Evolutionary conservation across 2,797 vertebrate genomes (phyloP).

Genomic region (Triplophysa yarkandensis): DNA sequence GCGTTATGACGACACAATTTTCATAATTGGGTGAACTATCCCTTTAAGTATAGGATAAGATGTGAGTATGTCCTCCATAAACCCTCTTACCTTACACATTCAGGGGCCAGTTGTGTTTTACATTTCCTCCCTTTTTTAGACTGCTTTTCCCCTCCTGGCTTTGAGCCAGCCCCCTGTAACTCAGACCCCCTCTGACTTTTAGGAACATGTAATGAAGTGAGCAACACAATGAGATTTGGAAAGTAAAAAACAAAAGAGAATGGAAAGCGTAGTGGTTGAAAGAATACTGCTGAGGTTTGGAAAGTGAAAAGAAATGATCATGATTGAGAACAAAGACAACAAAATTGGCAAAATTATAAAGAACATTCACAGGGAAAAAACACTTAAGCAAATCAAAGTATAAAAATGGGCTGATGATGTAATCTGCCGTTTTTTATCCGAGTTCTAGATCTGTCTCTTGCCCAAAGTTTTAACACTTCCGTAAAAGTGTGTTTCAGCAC

Average conservation of each 20-base stretch:
- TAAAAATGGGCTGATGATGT: conserved; percentile 20
- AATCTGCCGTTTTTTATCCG: neutral
- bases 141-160: conserved; percentile 92
- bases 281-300: conserved; percentile 59
- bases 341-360: conserved; percentile 64
- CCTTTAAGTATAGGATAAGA: neutral
- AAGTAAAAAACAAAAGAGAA: conserved; percentile 73
- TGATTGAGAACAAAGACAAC: conserved; percentile 53
- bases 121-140: conserved; percentile 96
- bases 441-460: neutral
- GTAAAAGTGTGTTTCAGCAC: neutral
- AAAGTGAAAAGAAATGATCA: conserved; percentile 62
- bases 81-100: conserved; percentile 89
- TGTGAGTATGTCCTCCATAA: conserved; percentile 27
- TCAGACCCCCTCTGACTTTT: conserved; percentile 95
- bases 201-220: conserved; percentile 82
- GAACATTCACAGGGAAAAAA: conserved; percentile 53
- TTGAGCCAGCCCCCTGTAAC: conserved; percentile 86
- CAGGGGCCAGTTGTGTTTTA: conserved; percentile 84
- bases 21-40: too few relatives aligned
- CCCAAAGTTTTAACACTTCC: neutral
- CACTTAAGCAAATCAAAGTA: conserved; percentile 65
- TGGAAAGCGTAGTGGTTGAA: conserved; percentile 31
- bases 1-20: too few relatives aligned
- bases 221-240: conserved; percentile 74